These are phyloP conservation scores for Allobates femoralis DNA, from an alignment of 2,797 vertebrate species.

Conservation along the genomic window DNA sequence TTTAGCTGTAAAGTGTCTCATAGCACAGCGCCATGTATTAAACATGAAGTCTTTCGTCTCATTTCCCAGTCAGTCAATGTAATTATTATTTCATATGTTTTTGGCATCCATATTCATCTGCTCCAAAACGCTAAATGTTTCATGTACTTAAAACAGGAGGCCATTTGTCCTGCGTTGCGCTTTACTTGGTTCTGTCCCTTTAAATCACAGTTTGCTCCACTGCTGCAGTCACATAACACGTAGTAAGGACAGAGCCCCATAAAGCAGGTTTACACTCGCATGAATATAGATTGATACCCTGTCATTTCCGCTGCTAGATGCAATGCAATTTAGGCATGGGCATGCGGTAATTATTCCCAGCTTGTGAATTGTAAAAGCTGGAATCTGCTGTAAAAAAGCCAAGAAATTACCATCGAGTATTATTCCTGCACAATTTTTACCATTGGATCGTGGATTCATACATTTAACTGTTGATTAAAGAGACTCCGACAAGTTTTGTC, in stretches of 20 bases:
- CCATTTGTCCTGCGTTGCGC: not conserved
- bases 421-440: not conserved
- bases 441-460: not conserved
- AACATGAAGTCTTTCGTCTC: constrained; percentile 27
- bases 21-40: constrained; percentile 9
- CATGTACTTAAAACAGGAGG: not conserved
- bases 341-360: constrained; percentile 33
- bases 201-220: constrained; percentile 6
- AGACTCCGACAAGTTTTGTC: not conserved
- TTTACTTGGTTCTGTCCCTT: not conserved
- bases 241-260: not conserved
- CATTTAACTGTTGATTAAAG: not conserved
- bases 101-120: constrained; percentile 5
- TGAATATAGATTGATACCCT: constrained; percentile 30
- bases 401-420: not conserved
- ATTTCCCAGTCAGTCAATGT: constrained; percentile 1
- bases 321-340: constrained; percentile 14
- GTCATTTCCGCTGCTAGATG: constrained; percentile 31
- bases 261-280: constrained; percentile 13
- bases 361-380: constrained; percentile 5
- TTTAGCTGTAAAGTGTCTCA: constrained; percentile 16
- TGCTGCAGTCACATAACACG: not conserved
- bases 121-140: constrained; percentile 15
- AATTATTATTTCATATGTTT: constrained; percentile 34
- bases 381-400: not conserved